phyloP scores from a whole-genome alignment of 2,113 vertebrate species.

The Chascanopsetta lugubris region DNA sequence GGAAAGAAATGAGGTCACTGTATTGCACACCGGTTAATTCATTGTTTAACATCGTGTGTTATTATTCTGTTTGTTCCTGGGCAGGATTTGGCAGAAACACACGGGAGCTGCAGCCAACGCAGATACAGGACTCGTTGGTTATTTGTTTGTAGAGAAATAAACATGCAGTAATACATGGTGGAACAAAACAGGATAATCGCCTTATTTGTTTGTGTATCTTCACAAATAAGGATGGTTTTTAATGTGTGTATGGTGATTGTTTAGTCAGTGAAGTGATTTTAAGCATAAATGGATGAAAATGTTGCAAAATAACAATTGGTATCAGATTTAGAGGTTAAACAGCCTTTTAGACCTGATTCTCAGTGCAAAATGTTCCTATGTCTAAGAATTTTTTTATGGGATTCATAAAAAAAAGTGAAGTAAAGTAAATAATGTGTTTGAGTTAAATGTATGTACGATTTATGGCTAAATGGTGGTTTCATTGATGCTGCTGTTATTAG shows the following conservation, averaged over 20 bases:
- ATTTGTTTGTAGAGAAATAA: slow-evolving; percentile 5
- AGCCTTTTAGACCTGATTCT: not conserved
- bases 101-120: slow-evolving; percentile 17
- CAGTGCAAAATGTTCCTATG: too few relatives aligned
- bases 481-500: too few relatives aligned
- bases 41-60: slow-evolving; percentile 28
- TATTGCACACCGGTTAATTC: slow-evolving; percentile 13
- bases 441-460: too few relatives aligned
- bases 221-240: not conserved
- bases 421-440: too few relatives aligned
- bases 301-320: not conserved
- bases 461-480: too few relatives aligned
- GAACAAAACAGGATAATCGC: not conserved
- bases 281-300: not conserved
- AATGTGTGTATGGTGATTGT: not conserved
- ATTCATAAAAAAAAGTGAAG: too few relatives aligned
- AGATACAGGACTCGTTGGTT: not conserved
- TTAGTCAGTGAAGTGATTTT: not conserved
- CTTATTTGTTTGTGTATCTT: not conserved
- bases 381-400: too few relatives aligned
- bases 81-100: slow-evolving; percentile 29
- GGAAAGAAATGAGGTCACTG: slow-evolving; percentile 1
- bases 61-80: slow-evolving; percentile 34
- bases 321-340: not conserved
- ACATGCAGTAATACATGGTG: not conserved